A percentile compares a stretch with the other conserved stretches of the same genome.
Conservation (phyloP, 2,797 vertebrate species). For the Acipenser ruthenus region DNA sequence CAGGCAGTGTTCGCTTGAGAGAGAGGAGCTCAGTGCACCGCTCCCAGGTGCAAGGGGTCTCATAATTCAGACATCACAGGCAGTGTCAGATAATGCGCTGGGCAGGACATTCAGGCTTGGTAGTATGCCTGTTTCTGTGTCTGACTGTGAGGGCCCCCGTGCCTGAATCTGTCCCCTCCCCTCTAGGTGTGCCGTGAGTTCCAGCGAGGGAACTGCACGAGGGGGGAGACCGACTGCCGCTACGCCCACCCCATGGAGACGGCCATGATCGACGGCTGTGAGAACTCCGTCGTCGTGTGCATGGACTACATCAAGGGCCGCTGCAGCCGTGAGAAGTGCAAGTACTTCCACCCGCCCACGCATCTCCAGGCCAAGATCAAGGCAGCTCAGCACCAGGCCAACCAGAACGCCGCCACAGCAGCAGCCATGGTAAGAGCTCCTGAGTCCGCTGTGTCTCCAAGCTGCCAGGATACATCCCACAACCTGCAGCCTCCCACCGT, state of each 20-base stretch:
- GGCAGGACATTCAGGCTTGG: no score
- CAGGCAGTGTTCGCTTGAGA: no score
- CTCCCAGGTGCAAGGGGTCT: no score
- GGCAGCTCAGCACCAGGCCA: slow-evolving; percentile 92
- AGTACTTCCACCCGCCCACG: slow-evolving; percentile 95
- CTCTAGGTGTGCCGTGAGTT: slow-evolving; percentile 93
- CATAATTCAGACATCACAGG: no score
- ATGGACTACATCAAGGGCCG: slow-evolving; percentile 99
- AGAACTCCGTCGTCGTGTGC: slow-evolving; percentile 96
- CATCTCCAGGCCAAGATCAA: slow-evolving; percentile 98
- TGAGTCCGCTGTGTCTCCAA: not conserved
- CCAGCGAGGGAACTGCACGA: slow-evolving; percentile 93
- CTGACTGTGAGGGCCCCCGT: not conserved
- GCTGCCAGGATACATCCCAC: no score
- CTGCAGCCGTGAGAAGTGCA: slow-evolving; percentile 96
- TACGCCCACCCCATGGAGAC: slow-evolving; percentile 91
- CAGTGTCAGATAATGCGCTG: no score
- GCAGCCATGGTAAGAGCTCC: slow-evolving; percentile 72
- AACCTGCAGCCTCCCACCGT: no score
- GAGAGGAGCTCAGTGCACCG: no score
- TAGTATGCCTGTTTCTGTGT: not conserved
- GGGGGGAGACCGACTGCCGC: slow-evolving; percentile 92
- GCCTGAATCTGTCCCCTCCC: slow-evolving; percentile 1
- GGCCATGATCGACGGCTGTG: slow-evolving; percentile 90
- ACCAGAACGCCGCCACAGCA: slow-evolving; percentile 73